Percentiles rank a stretch among this genome's conserved stretches.
Conservation (phyloP, 2,888 invertebrate genomes). For the Dicyrtomina minuta region DNA sequence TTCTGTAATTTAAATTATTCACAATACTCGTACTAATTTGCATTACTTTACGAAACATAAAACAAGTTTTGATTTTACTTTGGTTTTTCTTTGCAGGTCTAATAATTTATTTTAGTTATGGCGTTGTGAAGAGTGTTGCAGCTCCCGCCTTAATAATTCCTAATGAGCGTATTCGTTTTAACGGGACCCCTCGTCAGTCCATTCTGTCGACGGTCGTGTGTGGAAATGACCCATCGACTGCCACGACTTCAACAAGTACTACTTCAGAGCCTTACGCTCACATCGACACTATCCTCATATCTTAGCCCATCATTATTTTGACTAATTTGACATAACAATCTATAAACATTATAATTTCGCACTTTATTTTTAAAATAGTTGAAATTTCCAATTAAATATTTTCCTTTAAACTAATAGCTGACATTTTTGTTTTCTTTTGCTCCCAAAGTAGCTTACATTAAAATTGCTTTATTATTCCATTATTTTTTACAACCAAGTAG, state of each 20-base stretch:
- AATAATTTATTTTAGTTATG: constrained; percentile 52
- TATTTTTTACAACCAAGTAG: too few species aligned
- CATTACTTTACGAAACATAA: too few species aligned
- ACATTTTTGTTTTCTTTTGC: too few species aligned
- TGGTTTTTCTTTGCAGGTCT: constrained; percentile 33
- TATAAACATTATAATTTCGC: too few species aligned
- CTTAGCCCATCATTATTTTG: constrained; percentile 30
- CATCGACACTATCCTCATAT: constrained; percentile 48
- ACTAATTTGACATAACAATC: too few species aligned
- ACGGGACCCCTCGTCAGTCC: constrained; percentile 37
- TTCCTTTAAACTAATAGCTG: too few species aligned
- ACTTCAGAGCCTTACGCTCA: constrained; percentile 48
- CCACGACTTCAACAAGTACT: constrained; percentile 43
- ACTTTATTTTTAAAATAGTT: too few species aligned
- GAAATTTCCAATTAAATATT: too few species aligned
- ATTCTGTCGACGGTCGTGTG: constrained; percentile 44
- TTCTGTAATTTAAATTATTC: background rate
- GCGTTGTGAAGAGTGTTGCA: constrained; percentile 49
- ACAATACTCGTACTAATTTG: too few species aligned
- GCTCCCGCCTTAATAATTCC: constrained; percentile 41
- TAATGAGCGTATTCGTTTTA: constrained; percentile 41
- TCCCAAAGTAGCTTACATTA: too few species aligned
- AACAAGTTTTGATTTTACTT: constrained; percentile 11
- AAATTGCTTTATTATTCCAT: too few species aligned
- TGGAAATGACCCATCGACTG: constrained; percentile 48